Conservation (phyloP, 53 echinoderm and acorn worm species). For the Arbacia lixula region DNA sequence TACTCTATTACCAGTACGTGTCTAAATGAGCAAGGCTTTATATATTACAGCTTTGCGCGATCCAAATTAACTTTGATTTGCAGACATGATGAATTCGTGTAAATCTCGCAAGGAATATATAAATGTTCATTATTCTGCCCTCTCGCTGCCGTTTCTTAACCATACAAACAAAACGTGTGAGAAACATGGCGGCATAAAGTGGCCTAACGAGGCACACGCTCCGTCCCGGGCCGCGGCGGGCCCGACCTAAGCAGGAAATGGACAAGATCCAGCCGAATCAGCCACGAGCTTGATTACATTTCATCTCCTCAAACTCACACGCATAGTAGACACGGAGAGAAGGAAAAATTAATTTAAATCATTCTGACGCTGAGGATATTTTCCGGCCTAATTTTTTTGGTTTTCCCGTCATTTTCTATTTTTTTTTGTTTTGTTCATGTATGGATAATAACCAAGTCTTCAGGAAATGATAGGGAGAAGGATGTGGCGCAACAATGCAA, state of each 20-base stretch:
- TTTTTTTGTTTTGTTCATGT: neutral
- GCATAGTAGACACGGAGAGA: neutral
- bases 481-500: slow-evolving; percentile 15
- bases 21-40: too few relatives aligned
- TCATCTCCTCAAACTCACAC: too few relatives aligned
- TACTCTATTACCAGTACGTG: too few relatives aligned
- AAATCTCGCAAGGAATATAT: too few relatives aligned
- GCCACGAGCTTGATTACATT: slow-evolving; percentile 3
- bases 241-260: slow-evolving; percentile 41
- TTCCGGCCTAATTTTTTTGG: too few relatives aligned
- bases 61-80: too few relatives aligned
- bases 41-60: too few relatives aligned
- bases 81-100: too few relatives aligned
- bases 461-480: slow-evolving; percentile 12
- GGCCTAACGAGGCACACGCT: slow-evolving; percentile 21
- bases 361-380: slow-evolving; percentile 42
- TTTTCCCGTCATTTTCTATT: neutral
- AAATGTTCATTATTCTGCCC: too few relatives aligned
- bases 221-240: too few relatives aligned
- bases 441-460: slow-evolving; percentile 9
- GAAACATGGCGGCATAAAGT: slow-evolving; percentile 1
- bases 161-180: slow-evolving; percentile 2
- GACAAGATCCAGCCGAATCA: slow-evolving; percentile 3
- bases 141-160: too few relatives aligned
- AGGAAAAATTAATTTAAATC: slow-evolving; percentile 38